phyloP scores from a whole-genome alignment of 1,140 invertebrate species.

The Lethocerus indicus region DNA sequence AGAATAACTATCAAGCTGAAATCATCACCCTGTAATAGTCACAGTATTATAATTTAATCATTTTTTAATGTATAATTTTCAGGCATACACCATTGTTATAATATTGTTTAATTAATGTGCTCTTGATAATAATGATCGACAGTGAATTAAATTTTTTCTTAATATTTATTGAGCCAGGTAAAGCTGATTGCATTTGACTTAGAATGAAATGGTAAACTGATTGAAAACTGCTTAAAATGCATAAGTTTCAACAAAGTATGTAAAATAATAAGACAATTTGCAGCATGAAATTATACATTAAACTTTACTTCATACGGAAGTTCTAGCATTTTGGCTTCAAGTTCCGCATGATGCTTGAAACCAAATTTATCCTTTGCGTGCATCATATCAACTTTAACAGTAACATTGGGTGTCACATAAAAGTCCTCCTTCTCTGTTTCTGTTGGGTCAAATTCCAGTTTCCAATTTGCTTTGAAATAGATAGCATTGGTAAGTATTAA shows the following conservation, averaged over 20 bases:
- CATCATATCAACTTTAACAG: constrained; percentile 44
- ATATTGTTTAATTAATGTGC: too few relatives aligned
- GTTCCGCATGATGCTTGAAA: constrained; percentile 29
- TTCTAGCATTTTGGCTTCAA: constrained; percentile 34
- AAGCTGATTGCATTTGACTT: too few relatives aligned
- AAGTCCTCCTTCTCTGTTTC: constrained; percentile 28
- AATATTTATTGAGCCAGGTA: too few relatives aligned
- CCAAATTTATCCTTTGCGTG: constrained; percentile 28
- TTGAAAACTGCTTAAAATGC: too few relatives aligned
- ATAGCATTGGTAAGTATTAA: constrained; percentile 65
- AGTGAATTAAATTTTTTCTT: too few relatives aligned
- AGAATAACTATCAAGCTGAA: constrained; percentile 38
- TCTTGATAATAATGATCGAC: too few relatives aligned
- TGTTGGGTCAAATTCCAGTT: constrained; percentile 30
- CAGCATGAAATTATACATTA: too few relatives aligned
- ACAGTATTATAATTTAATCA: constrained; percentile 19
- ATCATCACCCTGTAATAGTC: constrained; percentile 29
- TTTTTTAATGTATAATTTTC: constrained; percentile 1
- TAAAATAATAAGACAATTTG: too few relatives aligned
- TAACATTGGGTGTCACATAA: constrained; percentile 25
- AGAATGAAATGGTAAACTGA: too few relatives aligned
- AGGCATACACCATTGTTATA: too few relatives aligned
- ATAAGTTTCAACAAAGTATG: constrained; percentile 14
- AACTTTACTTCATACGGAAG: constrained; percentile 32
- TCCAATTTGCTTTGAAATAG: constrained; percentile 67